Evolutionary conservation across 1,140 invertebrate genomes (phyloP), one percentile per base, ranked within the genome.

Genomic region (Micrasema minimum): DNA sequence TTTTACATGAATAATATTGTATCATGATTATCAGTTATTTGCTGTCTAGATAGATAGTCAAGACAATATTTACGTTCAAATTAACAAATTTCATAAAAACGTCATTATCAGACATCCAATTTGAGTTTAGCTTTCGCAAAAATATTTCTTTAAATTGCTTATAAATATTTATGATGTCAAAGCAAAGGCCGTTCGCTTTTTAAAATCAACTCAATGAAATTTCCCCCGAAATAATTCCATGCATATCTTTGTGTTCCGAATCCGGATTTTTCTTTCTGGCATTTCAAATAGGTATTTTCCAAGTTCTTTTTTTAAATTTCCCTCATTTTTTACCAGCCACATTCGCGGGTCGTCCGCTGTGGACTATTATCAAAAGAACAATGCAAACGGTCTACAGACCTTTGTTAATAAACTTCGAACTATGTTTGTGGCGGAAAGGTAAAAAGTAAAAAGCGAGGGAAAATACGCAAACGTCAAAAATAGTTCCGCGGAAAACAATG

Each of bases 401-500:
- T 38, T 59, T 38, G 55, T 59, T 59, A 38, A 16, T 31, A 38
- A 59, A 59, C 55, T 38, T 59, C 55, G 12, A 38, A 26, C 55
- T 38, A 10, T 20, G 37, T 59, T 59, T 59, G 55, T 20, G 55
- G 22, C 55, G 37, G 55, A 31, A 53, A 6, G n/a, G 45, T n/a
- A n/a, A n/a, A n/a, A n/a, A n/a, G 20, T 10, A 18, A 53, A 53
- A 23, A 23, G 50, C 50, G 20, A 53, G 20, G 50, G 50, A 53
- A 59, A 59, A 59, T 59, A 59, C 55, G 55, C 55, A 38, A 59
- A 59, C 35, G 55, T 59, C 55, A 59, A 38, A 59, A 59, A 59
- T 59, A 41, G 53, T 59, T 59, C 20, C 31, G 3, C 55, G 4
- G 31, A 31, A 31, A 59, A 59, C 35, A 59, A 59, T 38, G 55